Percentiles rank a stretch among this genome's conserved stretches.
Evolutionary conservation across 2,888 invertebrate species (phyloP).

Genomic region (Invenusta paracnida): DNA sequence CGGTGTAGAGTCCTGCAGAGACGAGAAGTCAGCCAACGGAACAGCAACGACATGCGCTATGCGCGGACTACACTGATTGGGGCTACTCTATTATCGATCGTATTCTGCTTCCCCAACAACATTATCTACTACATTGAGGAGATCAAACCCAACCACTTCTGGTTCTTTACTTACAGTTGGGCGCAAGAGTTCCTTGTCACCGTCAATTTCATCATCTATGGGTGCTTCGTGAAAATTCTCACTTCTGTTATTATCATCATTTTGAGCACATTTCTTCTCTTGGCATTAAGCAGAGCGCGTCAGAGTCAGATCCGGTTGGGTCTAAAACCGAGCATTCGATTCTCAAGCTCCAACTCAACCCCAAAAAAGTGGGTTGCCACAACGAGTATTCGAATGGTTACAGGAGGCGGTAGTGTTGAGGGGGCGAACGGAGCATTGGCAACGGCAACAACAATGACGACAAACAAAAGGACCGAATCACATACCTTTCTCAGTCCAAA

Average conservation of each 20-base stretch:
- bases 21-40: slow-evolving; percentile 61
- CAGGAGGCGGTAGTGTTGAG: too few relatives aligned
- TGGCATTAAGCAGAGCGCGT: not conserved
- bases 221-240: slow-evolving; percentile 23
- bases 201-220: slow-evolving; percentile 17
- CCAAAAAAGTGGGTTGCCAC: not conserved
- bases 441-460: not conserved
- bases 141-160: slow-evolving; percentile 48
- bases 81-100: slow-evolving; percentile 76
- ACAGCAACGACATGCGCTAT: too few relatives aligned
- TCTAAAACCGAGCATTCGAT: not conserved
- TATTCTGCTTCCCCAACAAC: slow-evolving; percentile 76
- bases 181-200: not conserved
- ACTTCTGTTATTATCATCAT: not conserved
- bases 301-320: not conserved
- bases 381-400: too few relatives aligned
- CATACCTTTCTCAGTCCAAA: too few relatives aligned
- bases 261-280: slow-evolving; percentile 4
- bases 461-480: not conserved
- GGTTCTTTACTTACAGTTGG: not conserved
- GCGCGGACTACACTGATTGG: slow-evolving; percentile 72
- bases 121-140: slow-evolving; percentile 69
- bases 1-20: slow-evolving; percentile 66
- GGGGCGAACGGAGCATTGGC: too few relatives aligned
- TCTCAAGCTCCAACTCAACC: not conserved